Base-by-base conservation (phyloP, 2,113 vertebrate genomes). In the Psephotus haematonotus region DNA sequence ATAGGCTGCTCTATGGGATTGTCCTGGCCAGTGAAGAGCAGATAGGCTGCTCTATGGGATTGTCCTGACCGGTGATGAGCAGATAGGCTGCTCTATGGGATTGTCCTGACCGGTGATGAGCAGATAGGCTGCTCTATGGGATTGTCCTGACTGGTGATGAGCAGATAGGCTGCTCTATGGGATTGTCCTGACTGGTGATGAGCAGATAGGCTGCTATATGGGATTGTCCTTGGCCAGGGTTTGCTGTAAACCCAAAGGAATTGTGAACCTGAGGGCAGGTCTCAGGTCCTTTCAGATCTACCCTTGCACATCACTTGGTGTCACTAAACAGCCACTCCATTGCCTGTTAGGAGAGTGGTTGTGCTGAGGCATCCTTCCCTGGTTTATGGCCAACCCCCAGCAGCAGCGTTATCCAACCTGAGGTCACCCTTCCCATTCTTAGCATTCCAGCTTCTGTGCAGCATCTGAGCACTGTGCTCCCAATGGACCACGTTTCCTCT, bases 381-480 rank as follows among this genome's bases (percentile, higher is more conserved):
- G 15, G 7, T 4, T 59, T 5, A 1, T 2, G 11, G 44, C 17
- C 13, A 49, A 6, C 0, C 2, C 75, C 62, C 33, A 11, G 53
- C 37, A 19, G 47, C 1, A 10, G 14, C 5, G 12, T 18, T 20
- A 3, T 1, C 70, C 17, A 44, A 7, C 15, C 39, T 10, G 37
- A 2, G 33, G 4, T 14, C 53, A 20, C 52, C 41, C 19, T 72
- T 49, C 70, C 44, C 29, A 0, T 31, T 29, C 71, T 44, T 33
- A 5, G 17, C 31, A 41, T 33, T 10, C 62, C 86, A 22, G 1
- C 15, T 39, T 9, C 16, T 15, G 80, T 15, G 11, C 18, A 0
- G 27, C 1, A 9, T 13, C 44, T 1, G 17, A 29, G 79, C 44
- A 0, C 25, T 3, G 37, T 1, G 28, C 0, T 53, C 37, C 1